Percentiles rank a stretch among this genome's conserved stretches.
Conservation (phyloP, 2,113 vertebrate species). For the Syngnathus scovelli region DNA sequence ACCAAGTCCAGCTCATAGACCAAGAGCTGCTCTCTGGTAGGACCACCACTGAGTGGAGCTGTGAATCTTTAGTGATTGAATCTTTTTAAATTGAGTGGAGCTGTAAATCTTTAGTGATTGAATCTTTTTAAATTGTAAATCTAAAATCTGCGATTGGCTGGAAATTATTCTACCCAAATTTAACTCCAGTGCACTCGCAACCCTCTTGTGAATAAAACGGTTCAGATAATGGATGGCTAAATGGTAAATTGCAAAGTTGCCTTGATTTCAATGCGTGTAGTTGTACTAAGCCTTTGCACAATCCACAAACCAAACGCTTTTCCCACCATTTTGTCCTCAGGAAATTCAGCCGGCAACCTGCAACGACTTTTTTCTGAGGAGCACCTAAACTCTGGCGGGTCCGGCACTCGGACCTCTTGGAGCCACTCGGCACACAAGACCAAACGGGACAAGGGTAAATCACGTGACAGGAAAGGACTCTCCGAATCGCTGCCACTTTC, state of each 20-base stretch:
- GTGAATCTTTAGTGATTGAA: background rate
- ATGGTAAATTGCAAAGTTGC: no score
- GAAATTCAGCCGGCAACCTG: conserved; percentile 43
- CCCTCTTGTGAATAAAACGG: no score
- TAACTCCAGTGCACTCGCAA: no score
- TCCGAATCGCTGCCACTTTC: conserved; percentile 48
- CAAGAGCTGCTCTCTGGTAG: conserved; percentile 82
- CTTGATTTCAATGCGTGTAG: no score
- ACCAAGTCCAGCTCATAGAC: conserved; percentile 81
- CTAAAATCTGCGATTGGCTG: no score
- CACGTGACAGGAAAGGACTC: conserved; percentile 48
- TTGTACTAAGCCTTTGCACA: no score
- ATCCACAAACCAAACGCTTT: background rate
- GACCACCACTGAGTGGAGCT: conserved; percentile 13
- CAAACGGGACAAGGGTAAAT: conserved; percentile 69
- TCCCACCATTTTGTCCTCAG: conserved; percentile 23
- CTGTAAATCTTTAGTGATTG: background rate
- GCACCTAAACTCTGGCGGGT: conserved; percentile 65
- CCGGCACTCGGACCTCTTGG: conserved; percentile 73
- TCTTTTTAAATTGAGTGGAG: no score
- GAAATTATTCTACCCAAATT: no score
- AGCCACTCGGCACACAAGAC: conserved; percentile 65
- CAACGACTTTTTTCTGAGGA: conserved; percentile 76
- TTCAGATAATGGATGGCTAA: no score
- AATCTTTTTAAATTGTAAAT: no score